Percentiles rank a stretch among this genome's conserved stretches.
Evolutionary conservation across 2,797 vertebrate species (phyloP).

Genomic region (Chlorospingus semifuscus): DNA sequence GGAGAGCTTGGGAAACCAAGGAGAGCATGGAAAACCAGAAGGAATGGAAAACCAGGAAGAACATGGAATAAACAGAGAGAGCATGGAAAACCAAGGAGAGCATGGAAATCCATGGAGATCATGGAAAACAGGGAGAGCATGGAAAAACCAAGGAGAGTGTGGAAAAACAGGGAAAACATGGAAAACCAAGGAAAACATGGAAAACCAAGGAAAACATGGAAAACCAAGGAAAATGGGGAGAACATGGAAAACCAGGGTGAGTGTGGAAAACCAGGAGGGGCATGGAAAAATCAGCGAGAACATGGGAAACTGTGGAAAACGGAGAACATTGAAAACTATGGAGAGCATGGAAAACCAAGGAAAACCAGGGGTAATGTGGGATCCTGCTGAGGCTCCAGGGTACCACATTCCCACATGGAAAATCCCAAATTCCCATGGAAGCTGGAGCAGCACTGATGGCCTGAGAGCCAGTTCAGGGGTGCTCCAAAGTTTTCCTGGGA

Average conservation of each 20-base stretch:
- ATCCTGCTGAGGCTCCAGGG: background rate
- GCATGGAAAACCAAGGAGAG: rapidly evolving
- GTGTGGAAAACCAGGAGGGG: too few species aligned
- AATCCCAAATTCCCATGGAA: background rate
- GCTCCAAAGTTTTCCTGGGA: background rate
- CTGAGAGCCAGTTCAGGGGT: background rate
- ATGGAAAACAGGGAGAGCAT: background rate
- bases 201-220: too few species aligned
- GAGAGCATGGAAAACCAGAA: too few species aligned
- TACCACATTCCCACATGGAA: background rate
- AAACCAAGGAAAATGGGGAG: background rate
- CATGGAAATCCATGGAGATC: background rate
- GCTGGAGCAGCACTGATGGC: rapidly evolving
- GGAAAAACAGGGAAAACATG: too few species aligned
- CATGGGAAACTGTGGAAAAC: background rate
- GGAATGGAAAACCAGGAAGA: background rate
- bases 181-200: too few species aligned
- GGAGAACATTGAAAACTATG: too few species aligned
- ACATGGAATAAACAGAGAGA: background rate
- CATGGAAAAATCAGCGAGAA: background rate
- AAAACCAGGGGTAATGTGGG: background rate
- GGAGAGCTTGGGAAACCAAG: too few species aligned
- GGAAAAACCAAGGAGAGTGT: background rate
- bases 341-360: background rate
- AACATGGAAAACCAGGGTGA: too few species aligned